A percentile compares a stretch with the other conserved stretches of the same genome.
phyloP scores from a whole-genome alignment of 2,113 vertebrate genomes.

The Nothocercus nigrocapillus region DNA sequence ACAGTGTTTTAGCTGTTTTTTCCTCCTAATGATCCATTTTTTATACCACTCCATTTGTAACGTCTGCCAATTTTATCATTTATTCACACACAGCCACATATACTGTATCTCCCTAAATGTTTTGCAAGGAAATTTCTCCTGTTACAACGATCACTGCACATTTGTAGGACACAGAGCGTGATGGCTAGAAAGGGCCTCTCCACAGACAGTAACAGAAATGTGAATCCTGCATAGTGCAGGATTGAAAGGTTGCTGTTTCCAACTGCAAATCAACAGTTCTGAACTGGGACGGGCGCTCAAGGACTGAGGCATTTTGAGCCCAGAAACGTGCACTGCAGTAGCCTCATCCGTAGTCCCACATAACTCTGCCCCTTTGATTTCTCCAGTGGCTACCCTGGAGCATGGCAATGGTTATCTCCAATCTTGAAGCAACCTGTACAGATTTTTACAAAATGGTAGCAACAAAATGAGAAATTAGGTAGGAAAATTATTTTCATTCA shows the following conservation, averaged over 20 bases:
- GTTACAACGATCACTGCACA: neutral
- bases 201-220: neutral
- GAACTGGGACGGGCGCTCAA: neutral
- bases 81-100: neutral
- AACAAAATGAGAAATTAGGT: neutral
- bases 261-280: neutral
- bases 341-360: neutral
- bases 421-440: neutral
- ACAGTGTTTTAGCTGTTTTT: neutral
- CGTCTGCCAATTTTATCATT: neutral
- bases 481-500: neutral
- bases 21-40: neutral
- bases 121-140: neutral
- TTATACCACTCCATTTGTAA: neutral
- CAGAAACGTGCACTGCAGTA: neutral
- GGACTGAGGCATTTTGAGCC: neutral
- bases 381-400: neutral
- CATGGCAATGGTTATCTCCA: neutral
- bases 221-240: neutral
- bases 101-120: neutral
- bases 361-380: neutral
- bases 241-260: neutral
- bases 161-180: neutral
- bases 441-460: neutral
- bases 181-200: neutral